A percentile compares a stretch with the other conserved stretches of the same genome.
Evolutionary conservation across 37 sponge, comb jelly and placozoan genomes (phyloP).

Genomic region (Aplysina aerophoba): DNA sequence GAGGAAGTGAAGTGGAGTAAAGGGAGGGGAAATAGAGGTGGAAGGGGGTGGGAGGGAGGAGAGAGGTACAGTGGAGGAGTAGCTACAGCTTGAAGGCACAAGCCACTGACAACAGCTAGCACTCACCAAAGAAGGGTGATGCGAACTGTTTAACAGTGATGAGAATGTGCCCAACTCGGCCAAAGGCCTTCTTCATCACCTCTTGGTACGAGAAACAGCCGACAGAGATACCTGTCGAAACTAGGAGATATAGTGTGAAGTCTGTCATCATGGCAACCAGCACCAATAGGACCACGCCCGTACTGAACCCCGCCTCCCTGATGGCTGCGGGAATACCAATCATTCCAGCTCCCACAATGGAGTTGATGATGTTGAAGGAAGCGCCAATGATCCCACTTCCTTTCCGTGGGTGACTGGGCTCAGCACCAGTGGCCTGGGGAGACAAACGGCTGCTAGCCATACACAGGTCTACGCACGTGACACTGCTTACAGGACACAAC

Average conservation of each 20-base stretch:
- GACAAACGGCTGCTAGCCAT: too few species aligned
- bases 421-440: neutral
- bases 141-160: slow-evolving; percentile 53
- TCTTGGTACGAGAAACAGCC: slow-evolving; percentile 32
- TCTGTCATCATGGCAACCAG: slow-evolving; percentile 55
- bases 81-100: neutral
- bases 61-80: neutral
- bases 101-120: too few species aligned
- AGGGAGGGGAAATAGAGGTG: slow-evolving; percentile 58
- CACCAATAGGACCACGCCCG: slow-evolving; percentile 50
- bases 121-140: slow-evolving; percentile 67
- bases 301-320: slow-evolving; percentile 46
- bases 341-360: slow-evolving; percentile 74
- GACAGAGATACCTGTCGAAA: neutral
- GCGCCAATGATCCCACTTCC: slow-evolving; percentile 50
- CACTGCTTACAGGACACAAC: too few species aligned
- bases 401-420: slow-evolving; percentile 8
- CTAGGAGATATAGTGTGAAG: slow-evolving; percentile 12
- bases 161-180: slow-evolving; percentile 36
- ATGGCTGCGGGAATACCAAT: slow-evolving; percentile 62
- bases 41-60: slow-evolving; percentile 3
- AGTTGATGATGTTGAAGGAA: slow-evolving; percentile 71
- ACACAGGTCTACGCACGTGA: too few species aligned
- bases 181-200: slow-evolving; percentile 60
- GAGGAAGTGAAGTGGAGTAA: slow-evolving; percentile 43